Base-by-base conservation (phyloP, 2,113 vertebrate genomes). In the Amphiprion percula region DNA sequence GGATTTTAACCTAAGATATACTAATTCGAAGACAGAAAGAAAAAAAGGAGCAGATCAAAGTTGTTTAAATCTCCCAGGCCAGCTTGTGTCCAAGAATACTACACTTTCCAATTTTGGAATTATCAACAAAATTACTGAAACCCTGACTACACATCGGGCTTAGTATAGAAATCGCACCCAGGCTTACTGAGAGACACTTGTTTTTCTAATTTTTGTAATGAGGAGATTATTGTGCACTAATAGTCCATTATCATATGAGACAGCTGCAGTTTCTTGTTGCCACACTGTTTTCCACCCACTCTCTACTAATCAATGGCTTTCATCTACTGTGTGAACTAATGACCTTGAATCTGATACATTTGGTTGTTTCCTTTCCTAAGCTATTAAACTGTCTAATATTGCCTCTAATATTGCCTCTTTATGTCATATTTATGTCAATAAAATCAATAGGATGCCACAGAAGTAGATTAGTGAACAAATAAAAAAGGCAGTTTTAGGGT, bases 251-350 rank as follows among this genome's bases (percentile, higher is more conserved):
- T 33, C 37, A 66, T 24, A 53, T 55, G 39, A 83, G 41, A 44
- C 1, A 7, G 26, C 52, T 58, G 74, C 28, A 50, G 55, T 70
- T 74, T 53, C 58, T 60, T 60, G 30, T 21, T 68, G 39, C 33
- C 9, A 46, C 30, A 72, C 28, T 66, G 58, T 44, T 80, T 63
- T 77, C 46, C 56, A 63, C 64, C 58, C 54, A 41, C 63, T 71
- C 63, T 72, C 23, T 44, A 21, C 50, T 39, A 76, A 87, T 93
- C 75, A 80, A 74, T 82, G 79, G n/a, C 65, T 47, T 62, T 70
- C 76, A 86, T 80, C 80, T 55, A 26, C 19, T 66, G 21, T 62
- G 28, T 79, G 65, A 68, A 74, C 24, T 66, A 65, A 77, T 53
- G 56, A 80, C 62, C 26, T 15, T 69, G 21, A 74, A 60, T 47